Evolutionary conservation across 35 echinoderm and acorn worm species (phyloP), one percentile per base, ranked within the genome.

Genomic region (Amphiura filiformis): DNA sequence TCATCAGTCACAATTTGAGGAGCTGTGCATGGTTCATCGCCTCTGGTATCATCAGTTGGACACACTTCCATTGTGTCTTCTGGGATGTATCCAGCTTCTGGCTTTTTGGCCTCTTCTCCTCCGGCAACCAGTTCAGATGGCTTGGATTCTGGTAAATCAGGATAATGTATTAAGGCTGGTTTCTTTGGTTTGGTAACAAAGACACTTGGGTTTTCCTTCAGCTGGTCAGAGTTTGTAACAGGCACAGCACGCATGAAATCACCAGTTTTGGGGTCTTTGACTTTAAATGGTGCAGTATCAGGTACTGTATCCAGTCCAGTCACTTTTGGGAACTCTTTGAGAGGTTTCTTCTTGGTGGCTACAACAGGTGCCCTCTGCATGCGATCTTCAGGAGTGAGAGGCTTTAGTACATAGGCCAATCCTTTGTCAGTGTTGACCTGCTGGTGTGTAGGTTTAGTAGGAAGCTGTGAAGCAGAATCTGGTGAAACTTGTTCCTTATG

Each of bases 341-440:
- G 28, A 26, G 61, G 61, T 13, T 70, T 11, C 26, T 70, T 70
- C 61, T 70, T 70, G 2, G 61, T 70, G 7, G 15, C 2, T 18
- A 70, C 28, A 70, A 70, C 28, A 26, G 61, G 28, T 26, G 61
- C 28, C 61, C 28, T n/a, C 2, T 70, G 61, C 28, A 26, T 70
- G 61, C 15, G 2, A 30, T 70, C 61, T 3, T 70, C 61, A 70
- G 61, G 61, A 26, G 34, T 38, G 31, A 49, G 13, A 32, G 83
- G 83, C 35, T 70, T 85, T 20, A 89, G 37, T 22, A 82, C 65
- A 57, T 84, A 90, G n/a, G 88, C 88, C 47, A 81, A 47, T 23
- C 88, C 88, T 84, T 78, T 44, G 32, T 90, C 88, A 35, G 88
- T 90, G 28, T 70, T 70, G 7, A 90, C 11, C 4, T 84, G 77